Base-by-base conservation (phyloP, 2,113 vertebrate species). In the Arizona elegans region DNA sequence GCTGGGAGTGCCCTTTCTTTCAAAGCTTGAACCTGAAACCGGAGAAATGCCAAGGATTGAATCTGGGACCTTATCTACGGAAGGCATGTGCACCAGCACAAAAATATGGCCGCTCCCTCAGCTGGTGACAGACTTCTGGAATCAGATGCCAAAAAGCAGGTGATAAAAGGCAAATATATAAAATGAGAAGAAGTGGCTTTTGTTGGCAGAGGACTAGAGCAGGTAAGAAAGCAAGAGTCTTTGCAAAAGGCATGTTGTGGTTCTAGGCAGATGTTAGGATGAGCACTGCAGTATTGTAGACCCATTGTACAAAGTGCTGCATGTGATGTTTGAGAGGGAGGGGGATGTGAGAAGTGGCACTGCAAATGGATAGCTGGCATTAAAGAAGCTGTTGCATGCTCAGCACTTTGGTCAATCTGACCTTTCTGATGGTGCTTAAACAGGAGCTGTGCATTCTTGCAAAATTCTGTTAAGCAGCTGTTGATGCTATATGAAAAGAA, bases 381-480 rank as follows among this genome's bases (percentile, higher is more conserved):
- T 26, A 65, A 92, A 88, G 86, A 92, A 91, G 56, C 43, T 33
- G 58, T 86, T 87, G 91, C 86, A 65, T 38, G 86, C 86, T 92
- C 86, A 92, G 91, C 86, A 65, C 81, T 92, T 88, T 65, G 52
- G 56, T 26, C 47, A 53, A 92, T 54, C 86, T 88, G 86, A 87
- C 56, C 47, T 88, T 92, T 92, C 47, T 52, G 29, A 59, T 86
- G 6, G 38, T 52, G 55, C 81, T 91, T 87, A 62, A 92, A 92
- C 52, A 38, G 85, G 86, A 92, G 86, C 85, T 92, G 86, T 87
- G 58, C 86, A 92, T 65, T 88, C 91, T 65, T 92, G 86, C 87
- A 92, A 87, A 87, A 92, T 87, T 92, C 56, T 92, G 86, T 88
- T 92, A 87, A 87, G 91, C 56, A 92, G 87, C 91, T 87, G 91